phyloP scores from a whole-genome alignment of 2,113 vertebrate species.

The Cettia cetti region DNA sequence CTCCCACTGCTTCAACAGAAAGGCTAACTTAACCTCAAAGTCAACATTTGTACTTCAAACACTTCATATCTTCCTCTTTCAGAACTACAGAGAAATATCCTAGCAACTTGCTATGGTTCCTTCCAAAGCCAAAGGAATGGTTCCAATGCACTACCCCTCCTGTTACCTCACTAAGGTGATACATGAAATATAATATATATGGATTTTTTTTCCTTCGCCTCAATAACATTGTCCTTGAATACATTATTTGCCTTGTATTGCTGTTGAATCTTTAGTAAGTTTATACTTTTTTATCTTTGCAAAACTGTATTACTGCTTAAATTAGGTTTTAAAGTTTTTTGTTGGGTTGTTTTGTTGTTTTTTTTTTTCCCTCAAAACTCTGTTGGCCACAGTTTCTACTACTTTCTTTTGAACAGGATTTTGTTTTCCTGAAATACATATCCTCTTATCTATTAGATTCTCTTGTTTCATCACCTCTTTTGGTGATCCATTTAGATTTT shows the following conservation, averaged over 20 bases:
- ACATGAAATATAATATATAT: background rate
- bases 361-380: background rate
- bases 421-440: background rate
- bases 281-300: background rate
- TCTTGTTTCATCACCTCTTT: background rate
- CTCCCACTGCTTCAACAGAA: background rate
- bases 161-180: background rate
- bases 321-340: background rate
- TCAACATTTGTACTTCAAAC: background rate
- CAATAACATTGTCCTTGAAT: background rate
- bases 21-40: background rate
- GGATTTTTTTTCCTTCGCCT: background rate
- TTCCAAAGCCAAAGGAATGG: background rate
- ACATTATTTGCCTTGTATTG: background rate
- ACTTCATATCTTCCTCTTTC: background rate
- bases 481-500: background rate
- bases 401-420: background rate
- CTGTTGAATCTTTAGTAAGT: background rate
- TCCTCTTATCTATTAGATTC: background rate
- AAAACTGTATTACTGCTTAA: background rate
- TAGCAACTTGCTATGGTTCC: background rate
- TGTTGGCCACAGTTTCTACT: background rate
- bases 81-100: background rate
- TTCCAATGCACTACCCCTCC: background rate
- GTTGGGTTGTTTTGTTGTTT: too few species aligned